Percentiles rank a stretch among this genome's conserved stretches.
These are phyloP conservation scores for Peromyscus leucopus DNA, from an alignment of 2,113 vertebrate species.

Conservation along the genomic window DNA sequence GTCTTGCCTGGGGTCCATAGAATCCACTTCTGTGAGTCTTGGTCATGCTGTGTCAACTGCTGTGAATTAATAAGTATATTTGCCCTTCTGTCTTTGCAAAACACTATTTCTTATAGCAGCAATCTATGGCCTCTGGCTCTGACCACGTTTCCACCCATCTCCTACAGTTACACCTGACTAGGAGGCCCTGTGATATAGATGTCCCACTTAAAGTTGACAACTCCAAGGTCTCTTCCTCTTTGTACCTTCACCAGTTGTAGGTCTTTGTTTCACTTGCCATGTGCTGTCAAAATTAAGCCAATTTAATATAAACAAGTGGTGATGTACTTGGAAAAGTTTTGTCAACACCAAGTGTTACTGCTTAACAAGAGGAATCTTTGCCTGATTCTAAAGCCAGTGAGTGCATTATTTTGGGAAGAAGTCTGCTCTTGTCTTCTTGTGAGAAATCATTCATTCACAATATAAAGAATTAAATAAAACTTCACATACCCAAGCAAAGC, in stretches of 20 bases:
- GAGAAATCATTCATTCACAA: too few species aligned
- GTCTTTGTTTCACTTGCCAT: not conserved
- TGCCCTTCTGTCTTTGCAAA: not conserved
- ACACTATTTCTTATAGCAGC: not conserved
- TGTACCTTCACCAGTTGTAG: not conserved
- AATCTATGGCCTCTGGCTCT: not conserved
- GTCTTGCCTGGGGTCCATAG: too few species aligned
- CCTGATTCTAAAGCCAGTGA: not conserved
- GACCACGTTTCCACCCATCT: not conserved
- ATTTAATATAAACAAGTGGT: not conserved
- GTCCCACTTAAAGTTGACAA: not conserved
- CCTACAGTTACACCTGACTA: not conserved
- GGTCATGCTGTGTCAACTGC: not conserved
- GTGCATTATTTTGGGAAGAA: not conserved
- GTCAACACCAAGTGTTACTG: not conserved
- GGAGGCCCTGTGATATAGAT: not conserved
- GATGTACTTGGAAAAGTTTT: not conserved
- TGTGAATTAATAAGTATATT: not conserved
- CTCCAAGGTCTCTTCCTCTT: not conserved
- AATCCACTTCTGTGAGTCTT: not conserved
- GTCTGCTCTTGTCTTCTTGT: not conserved
- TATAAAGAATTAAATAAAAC: not conserved
- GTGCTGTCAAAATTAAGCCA: not conserved
- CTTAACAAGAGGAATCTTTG: not conserved
- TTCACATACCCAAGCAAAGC: not conserved